A percentile compares a stretch with the other conserved stretches of the same genome.
phyloP scores from a whole-genome alignment of 2,113 vertebrate species.

The Varanus salvator region DNA sequence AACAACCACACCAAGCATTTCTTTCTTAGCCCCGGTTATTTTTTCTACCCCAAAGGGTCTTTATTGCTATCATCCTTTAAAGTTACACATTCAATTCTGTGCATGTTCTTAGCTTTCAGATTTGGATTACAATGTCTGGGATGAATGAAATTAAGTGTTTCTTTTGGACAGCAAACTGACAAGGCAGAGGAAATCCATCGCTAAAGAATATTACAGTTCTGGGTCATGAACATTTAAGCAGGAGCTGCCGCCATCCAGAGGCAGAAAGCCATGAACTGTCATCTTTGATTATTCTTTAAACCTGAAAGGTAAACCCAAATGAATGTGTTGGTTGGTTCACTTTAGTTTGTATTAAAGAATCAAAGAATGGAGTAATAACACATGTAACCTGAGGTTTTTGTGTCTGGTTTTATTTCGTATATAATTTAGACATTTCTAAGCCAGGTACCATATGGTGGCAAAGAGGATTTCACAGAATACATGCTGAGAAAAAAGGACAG shows the following conservation, averaged over 20 bases:
- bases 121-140: constrained; percentile 48
- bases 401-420: constrained; percentile 23
- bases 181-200: constrained; percentile 71
- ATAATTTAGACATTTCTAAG: constrained; percentile 22
- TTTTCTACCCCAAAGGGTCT: constrained; percentile 46
- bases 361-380: constrained; percentile 35
- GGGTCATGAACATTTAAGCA: constrained; percentile 65
- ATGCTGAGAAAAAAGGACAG: background rate
- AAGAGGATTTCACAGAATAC: constrained; percentile 15
- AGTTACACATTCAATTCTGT: constrained; percentile 57
- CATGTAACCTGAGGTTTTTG: constrained; percentile 20
- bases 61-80: constrained; percentile 45
- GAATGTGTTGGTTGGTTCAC: constrained; percentile 15
- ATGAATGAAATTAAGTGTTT: constrained; percentile 66
- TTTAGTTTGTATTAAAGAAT: constrained; percentile 53
- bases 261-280: constrained; percentile 68
- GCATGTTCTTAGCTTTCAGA: constrained; percentile 52
- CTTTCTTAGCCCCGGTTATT: constrained; percentile 46
- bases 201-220: constrained; percentile 53
- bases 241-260: constrained; percentile 82
- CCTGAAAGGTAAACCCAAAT: constrained; percentile 49
- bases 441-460: constrained; percentile 15
- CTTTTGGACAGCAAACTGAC: constrained; percentile 66
- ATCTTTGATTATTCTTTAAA: constrained; percentile 48
- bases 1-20: constrained; percentile 41